Base-by-base conservation (phyloP, 2,888 invertebrate genomes). In the Rhagonycha fulva region DNA sequence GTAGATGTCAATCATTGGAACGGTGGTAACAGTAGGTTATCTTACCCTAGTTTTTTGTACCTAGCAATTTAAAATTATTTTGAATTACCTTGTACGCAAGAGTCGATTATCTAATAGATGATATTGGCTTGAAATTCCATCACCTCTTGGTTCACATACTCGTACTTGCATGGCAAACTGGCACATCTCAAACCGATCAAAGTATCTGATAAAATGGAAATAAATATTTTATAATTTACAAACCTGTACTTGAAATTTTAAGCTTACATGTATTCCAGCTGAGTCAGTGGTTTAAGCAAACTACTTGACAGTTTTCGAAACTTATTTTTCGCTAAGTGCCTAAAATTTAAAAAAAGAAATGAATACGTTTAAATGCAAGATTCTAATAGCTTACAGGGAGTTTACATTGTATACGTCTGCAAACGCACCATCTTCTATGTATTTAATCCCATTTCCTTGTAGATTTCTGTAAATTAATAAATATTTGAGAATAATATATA, bases 101-200 rank as follows among this genome's bases (percentile, higher is more conserved):
- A 91, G 84, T n/a, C 88, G 86, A 82, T 90, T 91, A 82, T 91
- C 91, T 82, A 91, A 84, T 70, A 91, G 86, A 84, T 91, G 91
- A 77, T 89, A 87, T 28, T 89, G 88, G 81, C 90, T 90, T 76
- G 91, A 91, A 79, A 91, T 91, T 19, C 91, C 91, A 83, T 91
- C 91, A 24, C 91, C 90, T 82, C 89, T 89, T 0, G 91, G 91
- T 79, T 90, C 88, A 80, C 91, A 92, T 11, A 90, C 89, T 30
- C 90, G 85, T 9, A 91, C 91, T 82, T 90, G 89, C 11, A 88
- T 84, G 3, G 90, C 91, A 62, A 89, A 88, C 28, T 89, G 88
- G 79, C 91, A 91, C 85, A 91, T 87, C 81, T 89, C 89, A 83
- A 91, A 91, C 80, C 90, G 88, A 74, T 91, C 90, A 83, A 91